phyloP scores from a whole-genome alignment of 2,797 vertebrate genomes.

The Dallia pectoralis region DNA sequence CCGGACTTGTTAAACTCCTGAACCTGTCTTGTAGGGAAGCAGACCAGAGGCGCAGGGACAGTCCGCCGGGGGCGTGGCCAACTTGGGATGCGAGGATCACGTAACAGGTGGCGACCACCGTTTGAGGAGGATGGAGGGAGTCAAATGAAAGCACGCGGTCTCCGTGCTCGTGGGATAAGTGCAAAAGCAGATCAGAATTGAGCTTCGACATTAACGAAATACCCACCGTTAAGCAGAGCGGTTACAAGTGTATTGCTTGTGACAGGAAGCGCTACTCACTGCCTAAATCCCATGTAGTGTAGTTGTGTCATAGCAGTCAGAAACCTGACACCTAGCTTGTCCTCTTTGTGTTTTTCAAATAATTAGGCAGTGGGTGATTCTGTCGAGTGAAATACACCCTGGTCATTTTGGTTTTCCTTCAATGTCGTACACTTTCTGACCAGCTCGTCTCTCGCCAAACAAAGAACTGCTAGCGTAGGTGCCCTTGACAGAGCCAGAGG shows the following conservation, averaged over 20 bases:
- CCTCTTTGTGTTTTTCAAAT: conserved; percentile 9
- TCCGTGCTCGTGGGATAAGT: conserved; percentile 44
- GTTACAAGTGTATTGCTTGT: conserved; percentile 37
- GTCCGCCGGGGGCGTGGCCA: conserved; percentile 34
- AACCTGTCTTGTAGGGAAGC: conserved; percentile 37
- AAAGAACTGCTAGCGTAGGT: conserved; percentile 18
- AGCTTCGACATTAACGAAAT: conserved; percentile 60
- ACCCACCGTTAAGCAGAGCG: conserved; percentile 44
- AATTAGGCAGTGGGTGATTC: not conserved
- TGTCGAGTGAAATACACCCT: not conserved
- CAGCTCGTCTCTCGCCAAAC: not conserved
- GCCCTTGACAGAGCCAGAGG: conserved; percentile 30
- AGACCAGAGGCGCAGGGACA: conserved; percentile 16
- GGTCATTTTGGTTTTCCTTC: conserved; percentile 15
- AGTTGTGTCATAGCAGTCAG: conserved; percentile 48
- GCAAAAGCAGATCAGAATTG: conserved; percentile 56
- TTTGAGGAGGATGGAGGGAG: conserved; percentile 28
- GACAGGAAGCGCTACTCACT: conserved; percentile 42
- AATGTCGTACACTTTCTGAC: conserved; percentile 18
- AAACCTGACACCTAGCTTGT: conserved; percentile 46
- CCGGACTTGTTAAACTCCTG: conserved; percentile 61
- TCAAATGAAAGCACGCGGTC: conserved; percentile 48
- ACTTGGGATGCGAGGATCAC: conserved; percentile 34
- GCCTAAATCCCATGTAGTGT: conserved; percentile 44
- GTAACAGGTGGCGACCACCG: conserved; percentile 47